Conservation (phyloP, 2,797 vertebrate species). For the Astyanax mexicanus region DNA sequence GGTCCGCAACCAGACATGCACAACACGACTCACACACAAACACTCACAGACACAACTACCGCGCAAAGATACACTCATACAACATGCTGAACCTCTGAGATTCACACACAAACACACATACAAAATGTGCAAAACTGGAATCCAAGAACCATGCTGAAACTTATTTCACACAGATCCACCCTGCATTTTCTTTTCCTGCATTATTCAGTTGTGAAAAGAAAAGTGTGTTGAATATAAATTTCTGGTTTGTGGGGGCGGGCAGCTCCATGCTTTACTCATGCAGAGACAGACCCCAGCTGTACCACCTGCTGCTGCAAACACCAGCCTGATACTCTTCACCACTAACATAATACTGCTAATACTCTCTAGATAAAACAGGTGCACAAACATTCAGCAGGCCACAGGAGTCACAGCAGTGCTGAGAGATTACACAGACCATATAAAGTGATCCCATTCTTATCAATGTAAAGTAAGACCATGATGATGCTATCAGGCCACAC, state of each 20-base stretch:
- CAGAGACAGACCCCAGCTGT: constrained; percentile 1
- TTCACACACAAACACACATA: not conserved
- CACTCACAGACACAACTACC: too few relatives aligned
- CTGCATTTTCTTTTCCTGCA: not conserved
- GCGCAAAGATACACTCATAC: too few relatives aligned
- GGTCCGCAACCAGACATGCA: too few relatives aligned
- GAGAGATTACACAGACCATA: not conserved
- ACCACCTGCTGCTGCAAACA: not conserved
- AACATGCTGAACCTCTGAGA: too few relatives aligned
- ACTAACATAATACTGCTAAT: not conserved
- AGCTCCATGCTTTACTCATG: not conserved
- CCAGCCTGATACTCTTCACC: not conserved
- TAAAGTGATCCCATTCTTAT: not conserved
- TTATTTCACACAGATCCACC: not conserved
- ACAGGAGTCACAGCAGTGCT: too few relatives aligned
- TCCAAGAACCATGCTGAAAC: too few relatives aligned
- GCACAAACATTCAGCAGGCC: not conserved
- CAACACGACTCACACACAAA: too few relatives aligned
- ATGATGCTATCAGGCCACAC: not conserved
- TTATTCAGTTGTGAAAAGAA: not conserved
- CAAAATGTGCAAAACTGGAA: too few relatives aligned
- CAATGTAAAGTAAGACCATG: not conserved
- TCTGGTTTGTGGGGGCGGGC: not conserved
- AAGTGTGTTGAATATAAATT: not conserved
- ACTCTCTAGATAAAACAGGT: not conserved